Evolutionary conservation across 2,888 invertebrate genomes (phyloP), one percentile per base, ranked within the genome.

Genomic region (Adelphocoris suturalis): DNA sequence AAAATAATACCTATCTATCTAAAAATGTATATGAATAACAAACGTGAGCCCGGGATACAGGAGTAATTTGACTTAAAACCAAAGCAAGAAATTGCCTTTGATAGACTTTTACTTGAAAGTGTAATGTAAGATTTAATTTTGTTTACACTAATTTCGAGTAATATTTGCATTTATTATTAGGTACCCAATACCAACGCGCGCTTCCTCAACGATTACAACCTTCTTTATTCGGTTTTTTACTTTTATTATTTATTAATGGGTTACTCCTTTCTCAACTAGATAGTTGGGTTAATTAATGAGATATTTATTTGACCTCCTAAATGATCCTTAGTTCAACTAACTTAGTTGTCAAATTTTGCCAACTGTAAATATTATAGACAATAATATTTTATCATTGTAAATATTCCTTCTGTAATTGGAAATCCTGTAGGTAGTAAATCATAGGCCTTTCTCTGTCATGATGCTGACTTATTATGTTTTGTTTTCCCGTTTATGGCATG

Each of bases 11-110:
- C 11, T 68, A 68, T 19, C 11, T 68, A 68, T 68, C 23, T 23
- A 68, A 68, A 68, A 68, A 19, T 68, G 27, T 68, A 27, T 68
- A 68, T 52, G 52, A 52, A 5, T 23, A 68, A 23, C 68, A 68
- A 61, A 19, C 68, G 27, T 23, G 61, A 61, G 85, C 85, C 85
- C 85, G 85, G 85, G 61, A 85, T 57, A 85, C 85, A 85, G 85
- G 85, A 85, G 85, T 85, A 85, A 85, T 57, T 61, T 57, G 46
- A 85, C 85, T 85, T 84, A 61, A 82, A 82, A 52, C 61, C 52
- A 85, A 85, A 46, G 28, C 52, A 82, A 85, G 85, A 61, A 61
- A 85, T 85, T 61, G 28, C n/a, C 85, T 82, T 82, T 57, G 61
- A 61, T 85, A 61, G 46, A 85, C 61, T 27, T 84, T 80, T 47